phyloP scores from a whole-genome alignment of 1,140 invertebrate species.

The Habropoda laboriosa region DNA sequence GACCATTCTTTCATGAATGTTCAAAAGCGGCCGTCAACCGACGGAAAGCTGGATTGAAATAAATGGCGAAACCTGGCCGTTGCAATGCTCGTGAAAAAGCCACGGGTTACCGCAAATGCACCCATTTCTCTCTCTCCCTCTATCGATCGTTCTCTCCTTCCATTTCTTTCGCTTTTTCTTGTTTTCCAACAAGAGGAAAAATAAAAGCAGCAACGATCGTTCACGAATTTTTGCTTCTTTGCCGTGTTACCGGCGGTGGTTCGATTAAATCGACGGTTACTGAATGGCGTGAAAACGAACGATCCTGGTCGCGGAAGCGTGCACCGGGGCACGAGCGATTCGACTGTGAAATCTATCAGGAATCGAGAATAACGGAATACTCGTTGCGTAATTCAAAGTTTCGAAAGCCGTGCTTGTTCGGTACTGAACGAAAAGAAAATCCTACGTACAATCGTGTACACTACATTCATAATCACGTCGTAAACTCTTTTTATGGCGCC shows the following conservation, averaged over 20 bases:
- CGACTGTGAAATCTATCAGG: not conserved
- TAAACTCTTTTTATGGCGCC: no score
- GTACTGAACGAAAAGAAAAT: no score
- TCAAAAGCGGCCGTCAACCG: conserved; percentile 51
- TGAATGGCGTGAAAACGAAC: not conserved
- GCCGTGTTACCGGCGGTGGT: not conserved
- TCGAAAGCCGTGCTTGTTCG: not conserved
- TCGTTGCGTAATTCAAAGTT: conserved; percentile 27
- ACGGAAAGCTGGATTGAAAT: conserved; percentile 57
- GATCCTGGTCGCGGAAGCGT: not conserved
- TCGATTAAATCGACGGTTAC: conserved; percentile 48
- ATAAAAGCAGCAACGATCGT: conserved; percentile 30
- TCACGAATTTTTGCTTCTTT: conserved; percentile 45
- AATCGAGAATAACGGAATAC: not conserved
- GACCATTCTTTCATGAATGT: conserved; percentile 49
- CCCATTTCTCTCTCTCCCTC: no score
- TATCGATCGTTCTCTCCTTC: no score
- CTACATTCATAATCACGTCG: no score
- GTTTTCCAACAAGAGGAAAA: not conserved
- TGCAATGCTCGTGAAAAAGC: conserved; percentile 26
- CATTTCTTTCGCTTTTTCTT: not conserved
- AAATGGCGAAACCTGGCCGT: conserved; percentile 39
- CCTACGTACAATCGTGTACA: no score
- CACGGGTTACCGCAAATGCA: conserved; percentile 21
- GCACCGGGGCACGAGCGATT: not conserved